Percentiles rank a stretch among this genome's conserved stretches.
Conservation (phyloP, 2,797 vertebrate species). For the Melanotaenia parkinsoni region DNA sequence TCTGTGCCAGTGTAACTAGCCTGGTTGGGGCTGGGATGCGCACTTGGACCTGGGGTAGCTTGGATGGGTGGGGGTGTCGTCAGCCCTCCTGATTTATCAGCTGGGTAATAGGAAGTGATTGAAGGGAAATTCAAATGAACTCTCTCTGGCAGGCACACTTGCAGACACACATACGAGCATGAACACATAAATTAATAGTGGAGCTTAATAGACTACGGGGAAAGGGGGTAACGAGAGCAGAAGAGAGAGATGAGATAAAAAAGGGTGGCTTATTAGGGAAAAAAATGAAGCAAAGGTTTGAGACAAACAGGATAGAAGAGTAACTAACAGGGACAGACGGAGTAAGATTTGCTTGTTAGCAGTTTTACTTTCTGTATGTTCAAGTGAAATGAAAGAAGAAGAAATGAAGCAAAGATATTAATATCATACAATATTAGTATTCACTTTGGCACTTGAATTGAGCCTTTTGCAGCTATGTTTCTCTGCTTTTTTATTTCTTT, state of each 20-base stretch:
- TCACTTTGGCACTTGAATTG: slow-evolving; percentile 30
- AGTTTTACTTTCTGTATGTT: slow-evolving; percentile 52
- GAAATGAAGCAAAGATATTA: slow-evolving; percentile 45
- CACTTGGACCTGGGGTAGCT: slow-evolving; percentile 82
- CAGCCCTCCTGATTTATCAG: slow-evolving; percentile 95
- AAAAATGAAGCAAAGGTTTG: slow-evolving; percentile 54
- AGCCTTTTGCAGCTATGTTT: slow-evolving; percentile 1
- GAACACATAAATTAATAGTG: slow-evolving; percentile 76
- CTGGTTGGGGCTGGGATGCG: slow-evolving; percentile 59
- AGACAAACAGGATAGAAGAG: slow-evolving; percentile 51
- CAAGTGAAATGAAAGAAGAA: slow-evolving; percentile 31
- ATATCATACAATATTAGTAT: slow-evolving; percentile 44
- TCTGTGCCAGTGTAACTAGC: background rate
- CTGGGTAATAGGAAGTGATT: slow-evolving; percentile 98
- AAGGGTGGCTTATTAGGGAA: slow-evolving; percentile 61
- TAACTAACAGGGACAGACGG: slow-evolving; percentile 48
- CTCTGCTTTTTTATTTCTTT: background rate
- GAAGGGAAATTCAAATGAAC: slow-evolving; percentile 99
- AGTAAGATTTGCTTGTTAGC: slow-evolving; percentile 55
- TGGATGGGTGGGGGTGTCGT: slow-evolving; percentile 46
- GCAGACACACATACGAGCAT: slow-evolving; percentile 62
- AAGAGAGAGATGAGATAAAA: slow-evolving; percentile 63
- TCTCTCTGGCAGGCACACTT: slow-evolving; percentile 90
- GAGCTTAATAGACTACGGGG: slow-evolving; percentile 72
- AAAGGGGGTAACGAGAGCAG: slow-evolving; percentile 44